Evolutionary conservation across 2,797 vertebrate species (phyloP).

Genomic region (Phoxinus dragarum): DNA sequence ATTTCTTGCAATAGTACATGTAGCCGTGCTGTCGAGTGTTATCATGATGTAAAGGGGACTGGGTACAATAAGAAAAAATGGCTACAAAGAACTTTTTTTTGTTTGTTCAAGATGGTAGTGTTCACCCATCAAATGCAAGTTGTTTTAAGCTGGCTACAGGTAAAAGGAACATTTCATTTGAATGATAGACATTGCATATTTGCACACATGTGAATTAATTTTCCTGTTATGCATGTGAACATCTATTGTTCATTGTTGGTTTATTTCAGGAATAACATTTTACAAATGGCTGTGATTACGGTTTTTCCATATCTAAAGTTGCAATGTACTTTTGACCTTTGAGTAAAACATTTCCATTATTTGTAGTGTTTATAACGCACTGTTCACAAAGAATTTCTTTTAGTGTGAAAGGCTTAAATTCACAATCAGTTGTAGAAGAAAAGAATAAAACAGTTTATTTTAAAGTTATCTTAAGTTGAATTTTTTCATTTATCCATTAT

Average conservation of each 20-base stretch:
- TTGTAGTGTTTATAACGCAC: not conserved
- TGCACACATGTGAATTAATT: not conserved
- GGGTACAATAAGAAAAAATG: not conserved
- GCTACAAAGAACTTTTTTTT: not conserved
- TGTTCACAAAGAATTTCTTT: not conserved
- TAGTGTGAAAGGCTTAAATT: not conserved
- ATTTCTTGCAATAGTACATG: not conserved
- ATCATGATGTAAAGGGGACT: not conserved
- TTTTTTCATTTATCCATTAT: not conserved
- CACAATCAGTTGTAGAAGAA: not conserved
- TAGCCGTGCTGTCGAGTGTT: not conserved
- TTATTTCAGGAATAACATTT: not conserved
- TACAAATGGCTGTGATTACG: not conserved
- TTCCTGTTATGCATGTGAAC: not conserved
- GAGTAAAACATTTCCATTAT: not conserved
- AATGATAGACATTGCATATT: constrained; percentile 7
- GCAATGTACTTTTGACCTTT: not conserved
- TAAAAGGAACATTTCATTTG: not conserved
- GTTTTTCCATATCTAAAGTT: not conserved
- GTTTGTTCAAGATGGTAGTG: not conserved
- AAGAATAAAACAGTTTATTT: not conserved
- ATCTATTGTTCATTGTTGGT: not conserved
- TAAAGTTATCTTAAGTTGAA: not conserved
- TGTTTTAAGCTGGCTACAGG: not conserved
- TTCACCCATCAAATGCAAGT: not conserved